A percentile compares a stretch with the other conserved stretches of the same genome.
These are phyloP conservation scores for Drosophila repleta DNA, from an alignment of 1,140 invertebrate species.

Conservation along the genomic window DNA sequence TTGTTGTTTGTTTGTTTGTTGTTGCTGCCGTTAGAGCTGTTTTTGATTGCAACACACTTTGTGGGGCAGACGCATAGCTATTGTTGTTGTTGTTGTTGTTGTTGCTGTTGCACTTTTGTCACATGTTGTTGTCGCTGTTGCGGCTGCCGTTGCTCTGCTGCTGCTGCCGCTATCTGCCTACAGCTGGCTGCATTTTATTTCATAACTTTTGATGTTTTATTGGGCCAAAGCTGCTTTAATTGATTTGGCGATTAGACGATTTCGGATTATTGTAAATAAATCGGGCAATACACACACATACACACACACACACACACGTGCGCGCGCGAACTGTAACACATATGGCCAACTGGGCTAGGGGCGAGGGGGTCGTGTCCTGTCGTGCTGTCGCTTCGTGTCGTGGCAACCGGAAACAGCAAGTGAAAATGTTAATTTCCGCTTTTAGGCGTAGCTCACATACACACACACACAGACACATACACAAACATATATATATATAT, in stretches of 20 bases:
- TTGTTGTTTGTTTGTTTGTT: constrained; percentile 6
- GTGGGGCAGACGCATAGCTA: constrained; percentile 11
- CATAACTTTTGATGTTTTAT: not conserved
- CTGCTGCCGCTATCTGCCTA: constrained; percentile 13
- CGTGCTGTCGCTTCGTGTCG: constrained; percentile 24
- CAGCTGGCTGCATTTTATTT: constrained; percentile 32
- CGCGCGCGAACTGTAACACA: not conserved
- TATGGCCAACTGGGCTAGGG: constrained; percentile 17
- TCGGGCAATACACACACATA: constrained; percentile 11
- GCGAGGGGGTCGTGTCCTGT: constrained; percentile 15
- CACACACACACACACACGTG: constrained; percentile 10
- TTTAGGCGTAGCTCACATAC: constrained; percentile 45
- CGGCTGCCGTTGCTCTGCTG: not conserved
- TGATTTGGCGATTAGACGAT: constrained; percentile 38
- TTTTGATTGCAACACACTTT: constrained; percentile 34
- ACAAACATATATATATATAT: constrained; percentile 5
- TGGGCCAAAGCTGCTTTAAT: constrained; percentile 21
- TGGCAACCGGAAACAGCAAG: constrained; percentile 72
- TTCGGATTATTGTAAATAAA: constrained; percentile 28
- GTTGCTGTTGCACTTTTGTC: constrained; percentile 30
- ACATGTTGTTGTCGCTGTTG: constrained; percentile 22
- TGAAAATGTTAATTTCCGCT: constrained; percentile 79
- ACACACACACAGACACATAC: constrained; percentile 23
- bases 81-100: constrained; percentile 16
- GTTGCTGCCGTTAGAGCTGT: constrained; percentile 27